Conservation (phyloP, 2,888 invertebrate genomes). For the Clusia tigrina region DNA sequence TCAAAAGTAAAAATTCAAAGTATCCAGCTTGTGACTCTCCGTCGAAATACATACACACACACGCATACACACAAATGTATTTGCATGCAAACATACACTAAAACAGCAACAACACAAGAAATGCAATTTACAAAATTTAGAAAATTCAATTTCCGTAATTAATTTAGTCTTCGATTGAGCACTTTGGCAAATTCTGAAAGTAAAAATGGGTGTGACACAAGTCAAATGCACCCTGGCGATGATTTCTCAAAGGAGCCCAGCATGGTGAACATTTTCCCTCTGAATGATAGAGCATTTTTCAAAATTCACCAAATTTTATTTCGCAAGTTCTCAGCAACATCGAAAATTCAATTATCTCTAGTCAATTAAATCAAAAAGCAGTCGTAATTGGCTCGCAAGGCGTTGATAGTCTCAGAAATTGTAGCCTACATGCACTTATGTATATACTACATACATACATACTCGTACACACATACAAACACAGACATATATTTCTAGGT, state of each 20-base stretch:
- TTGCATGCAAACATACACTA: no score
- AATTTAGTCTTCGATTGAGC: constrained; percentile 39
- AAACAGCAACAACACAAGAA: no score
- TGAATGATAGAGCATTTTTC: constrained; percentile 2
- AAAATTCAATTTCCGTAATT: constrained; percentile 45
- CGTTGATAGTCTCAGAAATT: no score
- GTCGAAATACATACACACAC: no score
- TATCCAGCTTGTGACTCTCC: no score
- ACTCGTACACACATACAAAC: no score
- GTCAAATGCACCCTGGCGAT: no score
- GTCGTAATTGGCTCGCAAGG: constrained; percentile 45
- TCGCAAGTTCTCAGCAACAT: neutral
- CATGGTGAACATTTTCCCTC: neutral
- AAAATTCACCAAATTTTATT: neutral
- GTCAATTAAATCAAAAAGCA: constrained; percentile 53
- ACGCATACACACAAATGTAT: no score
- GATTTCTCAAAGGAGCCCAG: neutral
- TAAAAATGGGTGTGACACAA: neutral
- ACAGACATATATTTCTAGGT: no score
- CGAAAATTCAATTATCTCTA: constrained; percentile 47
- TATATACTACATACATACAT: no score
- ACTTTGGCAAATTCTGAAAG: constrained; percentile 21
- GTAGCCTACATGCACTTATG: no score
- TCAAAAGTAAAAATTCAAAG: no score
- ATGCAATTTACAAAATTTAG: constrained; percentile 26